Evolutionary conservation across 2,888 invertebrate species (phyloP).

Genomic region (Tetragnatha montana): DNA sequence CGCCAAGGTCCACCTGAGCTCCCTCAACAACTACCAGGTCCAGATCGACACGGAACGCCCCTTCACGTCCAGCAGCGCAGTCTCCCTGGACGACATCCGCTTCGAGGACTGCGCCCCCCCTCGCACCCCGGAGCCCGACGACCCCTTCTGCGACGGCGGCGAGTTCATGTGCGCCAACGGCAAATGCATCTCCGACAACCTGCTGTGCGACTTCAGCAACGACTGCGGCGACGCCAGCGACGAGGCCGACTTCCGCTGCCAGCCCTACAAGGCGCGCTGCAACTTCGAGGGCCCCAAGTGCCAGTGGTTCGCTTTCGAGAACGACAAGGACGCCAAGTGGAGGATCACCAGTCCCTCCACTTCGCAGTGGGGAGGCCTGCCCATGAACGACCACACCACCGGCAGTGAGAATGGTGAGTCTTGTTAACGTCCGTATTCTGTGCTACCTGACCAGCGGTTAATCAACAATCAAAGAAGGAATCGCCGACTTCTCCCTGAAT

Average conservation of each 20-base stretch:
- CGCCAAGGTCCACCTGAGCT: slow-evolving; percentile 23
- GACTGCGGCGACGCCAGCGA: slow-evolving; percentile 65
- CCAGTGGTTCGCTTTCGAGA: slow-evolving; percentile 35
- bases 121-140: background rate
- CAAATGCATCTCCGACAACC: slow-evolving; percentile 43
- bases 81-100: slow-evolving; percentile 53
- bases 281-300: slow-evolving; percentile 49
- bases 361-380: slow-evolving; percentile 3
- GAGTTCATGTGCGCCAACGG: slow-evolving; percentile 45
- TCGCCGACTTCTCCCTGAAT: too few relatives aligned
- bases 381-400: slow-evolving; percentile 55
- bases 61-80: background rate
- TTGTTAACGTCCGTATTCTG: too few relatives aligned
- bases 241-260: slow-evolving; percentile 48
- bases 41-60: slow-evolving; percentile 53
- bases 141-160: background rate
- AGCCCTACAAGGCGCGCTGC: slow-evolving; percentile 45
- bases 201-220: slow-evolving; percentile 58
- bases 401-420: slow-evolving; percentile 16
- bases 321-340: background rate
- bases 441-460: too few relatives aligned
- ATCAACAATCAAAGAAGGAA: too few relatives aligned
- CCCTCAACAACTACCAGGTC: slow-evolving; percentile 34
- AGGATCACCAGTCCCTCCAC: slow-evolving; percentile 2
- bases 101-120: slow-evolving; percentile 61